Evolutionary conservation across 2,888 invertebrate genomes (phyloP), one percentile per base, ranked within the genome.

Genomic region (Sceliomorpha sp.): DNA sequence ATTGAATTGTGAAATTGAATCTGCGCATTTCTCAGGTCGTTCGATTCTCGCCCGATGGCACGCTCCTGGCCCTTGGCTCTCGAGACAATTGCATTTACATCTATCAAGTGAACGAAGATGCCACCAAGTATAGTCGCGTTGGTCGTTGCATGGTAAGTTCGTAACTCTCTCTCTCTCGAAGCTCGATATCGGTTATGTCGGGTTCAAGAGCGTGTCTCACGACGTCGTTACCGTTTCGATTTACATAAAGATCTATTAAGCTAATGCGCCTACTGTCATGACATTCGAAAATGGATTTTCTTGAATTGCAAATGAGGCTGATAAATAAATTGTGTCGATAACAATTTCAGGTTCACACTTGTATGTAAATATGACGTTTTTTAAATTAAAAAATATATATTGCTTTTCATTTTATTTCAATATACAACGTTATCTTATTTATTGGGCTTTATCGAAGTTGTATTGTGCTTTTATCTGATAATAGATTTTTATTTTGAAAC

Each of bases 61-160:
- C 90, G 71, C 89, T 94, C 83, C 89, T 98, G 55, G 97, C 97
- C 7, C 88, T 97, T 45, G 97, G 97, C 3, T 97, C 96, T 0
- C 90, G 96, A 7, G 97, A 98, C 89, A 96, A 96, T 90, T 92
- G 93, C 86, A 93, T 98, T 82, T 98, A 97, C 89, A 90, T 98
- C 70, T 97, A 97, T 89, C 94, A 96, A 88, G 94, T 95, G 1
- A 92, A 92, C 47, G 95, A 95, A 63, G 91, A 91, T 77, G 93
- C 93, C n/a, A 90, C 91, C 9, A 92, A 95, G 76, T 96, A 94
- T 89, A 92, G 92, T 72, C 91, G 96, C 67, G 91, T 96, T 69
- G 97, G 97, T 31, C 92, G 95, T 83, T 97, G 97, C 87, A 90
- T 93, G 89, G 97, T 97, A 88, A 92, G 93, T 88, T 50, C 12